A percentile compares a stretch with the other conserved stretches of the same genome.
These are phyloP conservation scores for Polyommatus iphigenia DNA, from an alignment of 2,888 invertebrate species.

Conservation along the genomic window DNA sequence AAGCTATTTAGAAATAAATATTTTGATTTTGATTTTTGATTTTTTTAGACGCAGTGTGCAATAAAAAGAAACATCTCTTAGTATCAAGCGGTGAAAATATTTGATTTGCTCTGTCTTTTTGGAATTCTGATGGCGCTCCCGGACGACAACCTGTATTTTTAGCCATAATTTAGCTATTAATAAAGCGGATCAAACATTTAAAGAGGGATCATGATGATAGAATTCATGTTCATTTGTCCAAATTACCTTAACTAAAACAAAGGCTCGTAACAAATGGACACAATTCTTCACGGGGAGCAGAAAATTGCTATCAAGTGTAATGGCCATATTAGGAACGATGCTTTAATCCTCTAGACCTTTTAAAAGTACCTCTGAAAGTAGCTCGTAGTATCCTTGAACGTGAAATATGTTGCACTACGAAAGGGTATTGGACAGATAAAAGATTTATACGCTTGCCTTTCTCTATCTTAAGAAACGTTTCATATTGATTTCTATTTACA, in stretches of 20 bases:
- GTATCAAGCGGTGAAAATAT: too few relatives aligned
- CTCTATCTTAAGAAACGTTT: background rate
- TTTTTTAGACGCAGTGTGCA: too few relatives aligned
- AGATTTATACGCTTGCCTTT: constrained; percentile 19
- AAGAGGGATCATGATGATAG: background rate
- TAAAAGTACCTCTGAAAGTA: constrained; percentile 28
- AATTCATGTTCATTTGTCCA: background rate
- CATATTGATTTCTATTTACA: constrained; percentile 17
- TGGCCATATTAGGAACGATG: constrained; percentile 10
- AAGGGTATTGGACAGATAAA: constrained; percentile 30
- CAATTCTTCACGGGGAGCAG: constrained; percentile 1
- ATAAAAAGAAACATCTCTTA: too few relatives aligned
- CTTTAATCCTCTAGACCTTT: constrained; percentile 31
- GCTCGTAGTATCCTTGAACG: constrained; percentile 17
- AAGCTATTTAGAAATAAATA: too few relatives aligned
- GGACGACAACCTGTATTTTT: too few relatives aligned
- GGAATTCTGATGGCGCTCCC: too few relatives aligned
- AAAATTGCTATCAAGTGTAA: constrained; percentile 24
- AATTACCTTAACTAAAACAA: constrained; percentile 4
- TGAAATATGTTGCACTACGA: constrained; percentile 26
- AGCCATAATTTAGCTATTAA: too few relatives aligned
- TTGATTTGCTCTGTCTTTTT: too few relatives aligned
- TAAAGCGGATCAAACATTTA: too few relatives aligned
- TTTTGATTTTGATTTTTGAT: too few relatives aligned
- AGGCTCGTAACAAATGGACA: background rate